phyloP scores from a whole-genome alignment of 2,797 vertebrate species.

The Nannoperca australis region DNA sequence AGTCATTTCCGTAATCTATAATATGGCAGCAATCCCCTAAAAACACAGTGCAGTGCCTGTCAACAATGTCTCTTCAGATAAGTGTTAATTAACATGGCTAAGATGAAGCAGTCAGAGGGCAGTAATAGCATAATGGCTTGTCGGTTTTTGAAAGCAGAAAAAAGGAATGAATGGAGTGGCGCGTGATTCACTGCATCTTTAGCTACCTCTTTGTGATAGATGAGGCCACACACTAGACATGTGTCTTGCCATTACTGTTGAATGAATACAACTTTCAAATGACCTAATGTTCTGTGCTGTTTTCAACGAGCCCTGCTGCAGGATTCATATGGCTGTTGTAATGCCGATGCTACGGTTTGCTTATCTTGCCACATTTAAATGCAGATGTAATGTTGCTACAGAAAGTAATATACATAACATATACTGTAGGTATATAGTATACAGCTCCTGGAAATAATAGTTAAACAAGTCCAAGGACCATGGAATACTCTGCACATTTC shows the following conservation, averaged over 20 bases:
- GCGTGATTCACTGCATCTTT: slow-evolving; percentile 53
- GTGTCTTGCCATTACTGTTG: slow-evolving; percentile 29
- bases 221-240: slow-evolving; percentile 29
- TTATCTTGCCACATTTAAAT: slow-evolving; percentile 18
- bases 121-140: slow-evolving; percentile 46
- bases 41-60: slow-evolving; percentile 21
- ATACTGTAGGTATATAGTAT: background rate
- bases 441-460: background rate
- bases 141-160: slow-evolving; percentile 48
- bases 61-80: slow-evolving; percentile 48
- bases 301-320: slow-evolving; percentile 38
- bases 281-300: slow-evolving; percentile 40
- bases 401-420: background rate
- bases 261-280: slow-evolving; percentile 44
- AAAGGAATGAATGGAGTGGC: slow-evolving; percentile 54
- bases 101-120: slow-evolving; percentile 40
- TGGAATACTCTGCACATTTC: background rate
- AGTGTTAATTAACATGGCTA: slow-evolving; percentile 49
- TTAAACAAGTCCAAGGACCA: background rate
- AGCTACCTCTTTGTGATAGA: slow-evolving; percentile 50
- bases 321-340: background rate
- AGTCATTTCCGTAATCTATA: slow-evolving; percentile 39
- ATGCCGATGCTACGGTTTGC: slow-evolving; percentile 1
- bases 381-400: background rate
- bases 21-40: slow-evolving; percentile 27